A percentile compares a stretch with the other conserved stretches of the same genome.
These are phyloP conservation scores for Chloroceryle amazona DNA, from an alignment of 2,797 vertebrate species.

Conservation along the genomic window DNA sequence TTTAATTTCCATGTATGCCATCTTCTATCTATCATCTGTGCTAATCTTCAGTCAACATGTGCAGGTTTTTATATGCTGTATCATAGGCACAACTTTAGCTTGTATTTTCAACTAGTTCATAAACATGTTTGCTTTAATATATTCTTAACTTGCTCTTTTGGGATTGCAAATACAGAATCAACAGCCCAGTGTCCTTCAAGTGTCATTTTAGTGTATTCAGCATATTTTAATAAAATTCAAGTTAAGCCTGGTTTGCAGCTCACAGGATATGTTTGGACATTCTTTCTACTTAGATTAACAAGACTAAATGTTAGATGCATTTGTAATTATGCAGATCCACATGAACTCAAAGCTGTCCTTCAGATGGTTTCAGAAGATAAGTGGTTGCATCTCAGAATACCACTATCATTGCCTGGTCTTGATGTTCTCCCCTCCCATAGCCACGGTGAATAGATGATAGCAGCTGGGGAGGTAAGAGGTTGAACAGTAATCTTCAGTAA, in stretches of 20 bases:
- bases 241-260: constrained; percentile 53
- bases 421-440: not conserved
- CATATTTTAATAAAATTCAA: constrained; percentile 46
- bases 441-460: not conserved
- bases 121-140: constrained; percentile 34
- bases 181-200: constrained; percentile 42
- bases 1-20: constrained; percentile 70
- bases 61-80: constrained; percentile 53
- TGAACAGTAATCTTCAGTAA: not conserved
- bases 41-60: constrained; percentile 65
- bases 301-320: not conserved
- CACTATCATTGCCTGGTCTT: not conserved
- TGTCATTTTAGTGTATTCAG: constrained; percentile 40
- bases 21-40: constrained; percentile 66
- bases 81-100: constrained; percentile 45
- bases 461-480: not conserved
- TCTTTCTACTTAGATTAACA: constrained; percentile 30
- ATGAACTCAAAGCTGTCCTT: not conserved
- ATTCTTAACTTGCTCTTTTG: constrained; percentile 43
- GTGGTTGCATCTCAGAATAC: not conserved
- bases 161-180: constrained; percentile 64
- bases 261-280: constrained; percentile 40
- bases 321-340: not conserved
- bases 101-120: constrained; percentile 45
- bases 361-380: not conserved